phyloP scores from a whole-genome alignment of 2,113 vertebrate species.

The Oceanites oceanicus region DNA sequence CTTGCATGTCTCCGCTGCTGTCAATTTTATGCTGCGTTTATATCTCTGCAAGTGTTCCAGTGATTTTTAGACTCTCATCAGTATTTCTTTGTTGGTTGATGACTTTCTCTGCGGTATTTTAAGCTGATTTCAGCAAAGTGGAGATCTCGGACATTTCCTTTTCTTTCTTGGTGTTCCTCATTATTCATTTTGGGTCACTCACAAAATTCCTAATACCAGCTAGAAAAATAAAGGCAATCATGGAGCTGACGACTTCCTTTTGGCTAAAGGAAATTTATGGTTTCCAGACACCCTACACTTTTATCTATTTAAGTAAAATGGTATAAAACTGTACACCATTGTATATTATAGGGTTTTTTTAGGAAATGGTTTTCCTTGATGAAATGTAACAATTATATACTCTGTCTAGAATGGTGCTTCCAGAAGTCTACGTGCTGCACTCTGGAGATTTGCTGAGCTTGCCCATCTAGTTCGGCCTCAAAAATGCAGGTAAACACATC shows the following conservation, averaged over 20 bases:
- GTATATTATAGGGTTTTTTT: not conserved
- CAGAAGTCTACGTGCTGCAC: slow-evolving; percentile 91
- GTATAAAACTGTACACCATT: not conserved
- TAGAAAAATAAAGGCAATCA: not conserved
- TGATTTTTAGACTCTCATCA: slow-evolving; percentile 12
- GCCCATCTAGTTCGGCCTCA: slow-evolving; percentile 95
- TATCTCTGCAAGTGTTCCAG: not conserved
- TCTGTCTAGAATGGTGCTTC: slow-evolving; percentile 88
- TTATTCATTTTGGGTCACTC: not conserved
- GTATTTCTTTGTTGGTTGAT: not conserved
- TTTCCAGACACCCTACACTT: not conserved
- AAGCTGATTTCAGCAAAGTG: slow-evolving; percentile 3
- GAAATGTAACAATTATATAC: not conserved
- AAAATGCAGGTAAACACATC: slow-evolving; percentile 89
- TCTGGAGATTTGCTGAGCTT: slow-evolving; percentile 97
- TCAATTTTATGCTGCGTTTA: not conserved
- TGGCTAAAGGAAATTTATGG: not conserved
- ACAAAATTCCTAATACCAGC: not conserved
- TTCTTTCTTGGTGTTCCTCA: not conserved
- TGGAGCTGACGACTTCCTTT: not conserved
- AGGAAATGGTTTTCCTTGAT: not conserved
- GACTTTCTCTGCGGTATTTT: not conserved
- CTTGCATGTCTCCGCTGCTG: not conserved
- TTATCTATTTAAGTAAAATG: not conserved
- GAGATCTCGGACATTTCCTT: not conserved